phyloP scores from a whole-genome alignment of 2,888 invertebrate species.

The Ormyrus thymus region DNA sequence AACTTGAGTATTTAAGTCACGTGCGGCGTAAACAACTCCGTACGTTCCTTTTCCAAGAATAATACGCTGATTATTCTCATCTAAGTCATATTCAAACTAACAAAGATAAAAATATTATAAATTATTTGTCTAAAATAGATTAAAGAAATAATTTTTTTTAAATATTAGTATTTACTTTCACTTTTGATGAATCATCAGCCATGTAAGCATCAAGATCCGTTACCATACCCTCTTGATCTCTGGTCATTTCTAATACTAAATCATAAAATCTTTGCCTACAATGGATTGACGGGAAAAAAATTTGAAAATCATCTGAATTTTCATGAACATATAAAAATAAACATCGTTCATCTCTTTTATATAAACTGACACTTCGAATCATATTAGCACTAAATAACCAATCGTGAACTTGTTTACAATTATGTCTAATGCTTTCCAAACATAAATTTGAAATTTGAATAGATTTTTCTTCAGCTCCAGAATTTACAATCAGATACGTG shows the following conservation, averaged over 20 bases:
- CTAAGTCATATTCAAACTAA: slow-evolving; percentile 95
- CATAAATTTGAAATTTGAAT: slow-evolving; percentile 92
- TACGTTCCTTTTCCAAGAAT: slow-evolving; percentile 96
- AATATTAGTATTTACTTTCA: slow-evolving; percentile 40
- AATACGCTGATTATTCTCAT: slow-evolving; percentile 90
- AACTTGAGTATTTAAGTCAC: slow-evolving; percentile 93
- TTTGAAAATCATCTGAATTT: slow-evolving; percentile 99
- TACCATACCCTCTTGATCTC: slow-evolving; percentile 87
- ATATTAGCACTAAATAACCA: slow-evolving; percentile 95
- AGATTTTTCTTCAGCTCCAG: slow-evolving; percentile 94
- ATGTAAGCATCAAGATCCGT: slow-evolving; percentile 86
- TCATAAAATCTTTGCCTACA: slow-evolving; percentile 91
- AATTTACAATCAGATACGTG: slow-evolving; percentile 95
- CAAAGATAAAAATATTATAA: slow-evolving; percentile 59
- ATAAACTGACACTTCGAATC: slow-evolving; percentile 93
- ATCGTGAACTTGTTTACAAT: slow-evolving; percentile 91
- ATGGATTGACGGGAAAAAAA: slow-evolving; percentile 93
- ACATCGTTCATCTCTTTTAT: slow-evolving; percentile 96
- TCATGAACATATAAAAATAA: slow-evolving; percentile 98
- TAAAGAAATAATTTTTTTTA: slow-evolving; percentile 1
- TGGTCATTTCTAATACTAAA: slow-evolving; percentile 89
- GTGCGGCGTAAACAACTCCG: slow-evolving; percentile 94
- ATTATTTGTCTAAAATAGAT: not conserved
- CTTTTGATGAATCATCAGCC: slow-evolving; percentile 54
- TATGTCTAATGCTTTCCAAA: slow-evolving; percentile 84